Evolutionary conservation across 2,797 vertebrate genomes (phyloP), one percentile per base, ranked within the genome.

Genomic region (Molossus alvarezi): DNA sequence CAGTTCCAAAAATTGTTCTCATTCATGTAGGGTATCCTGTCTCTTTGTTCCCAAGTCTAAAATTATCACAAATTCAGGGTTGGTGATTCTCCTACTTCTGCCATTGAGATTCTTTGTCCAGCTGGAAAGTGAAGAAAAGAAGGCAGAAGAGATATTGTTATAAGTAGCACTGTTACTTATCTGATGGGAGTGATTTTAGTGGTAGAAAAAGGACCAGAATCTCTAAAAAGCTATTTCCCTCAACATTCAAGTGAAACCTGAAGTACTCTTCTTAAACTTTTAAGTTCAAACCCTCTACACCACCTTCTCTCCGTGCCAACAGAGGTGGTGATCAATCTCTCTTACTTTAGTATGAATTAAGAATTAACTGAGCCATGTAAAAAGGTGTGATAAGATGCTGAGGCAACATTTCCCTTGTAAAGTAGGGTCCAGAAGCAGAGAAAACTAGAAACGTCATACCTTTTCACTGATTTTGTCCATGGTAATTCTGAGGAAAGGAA

Each of bases 191-290:
- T 55, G 7, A 64, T 89, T 81, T 89, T 62, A 81, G 45, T 51
- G 3, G 12, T 33, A 64, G 15, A 65, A 21, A 93, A 91, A 80
- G 14, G 12, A 91, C 9, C 4, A 20, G 7, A 76, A 58, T 76
- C 37, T 71, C 76, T 33, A 85, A 85, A 67, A 80, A 57, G 10
- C 11, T 67, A 55, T 87, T 53, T 88, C 41, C 27, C 27, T 64
- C 67, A 83, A 87, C 5, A 53, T 88, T 79, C 64, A 53, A 3
- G 18, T 84, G 29, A 93, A 80, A 33, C 15, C 41, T 65, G 11
- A 94, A 88, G 33, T 55, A 12, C 17, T 91, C n/a, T 88, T 84
- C n/a, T 72, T 67, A 88, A 96, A 83, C 21, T n/a, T 37, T 87
- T 27, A 77, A 3, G 48, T 79, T 82, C 0, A 62, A 69, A 17